Conservation (phyloP, 64 coral and sea anemone genomes). For the Actinia tenebrosa region DNA sequence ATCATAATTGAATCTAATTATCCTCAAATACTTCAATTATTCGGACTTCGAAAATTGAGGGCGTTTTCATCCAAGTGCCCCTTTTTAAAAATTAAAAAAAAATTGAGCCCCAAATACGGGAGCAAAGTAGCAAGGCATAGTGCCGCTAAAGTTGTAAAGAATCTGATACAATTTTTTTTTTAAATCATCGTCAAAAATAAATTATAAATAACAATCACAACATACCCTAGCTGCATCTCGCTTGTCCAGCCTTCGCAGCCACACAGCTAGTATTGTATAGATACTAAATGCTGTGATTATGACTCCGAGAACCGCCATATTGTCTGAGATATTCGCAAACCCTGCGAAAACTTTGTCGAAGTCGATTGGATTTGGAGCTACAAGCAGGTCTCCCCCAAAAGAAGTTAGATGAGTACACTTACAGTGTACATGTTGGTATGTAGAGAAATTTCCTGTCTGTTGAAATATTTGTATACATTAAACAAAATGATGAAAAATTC, state of each 20-base stretch:
- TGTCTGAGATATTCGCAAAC: neutral
- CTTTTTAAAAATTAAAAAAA: too few species aligned
- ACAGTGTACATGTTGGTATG: neutral
- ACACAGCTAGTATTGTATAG: neutral
- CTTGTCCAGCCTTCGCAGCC: neutral
- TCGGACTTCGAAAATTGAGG: too few species aligned
- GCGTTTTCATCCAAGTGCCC: too few species aligned
- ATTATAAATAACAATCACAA: too few species aligned
- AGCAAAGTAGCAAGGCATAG: too few species aligned
- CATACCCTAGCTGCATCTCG: slow-evolving; percentile 3
- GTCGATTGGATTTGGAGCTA: slow-evolving; percentile 25
- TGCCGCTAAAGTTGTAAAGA: too few species aligned
- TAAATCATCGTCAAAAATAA: neutral
- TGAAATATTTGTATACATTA: neutral
- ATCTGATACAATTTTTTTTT: too few species aligned
- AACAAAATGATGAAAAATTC: too few species aligned
- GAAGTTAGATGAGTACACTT: slow-evolving; percentile 20
- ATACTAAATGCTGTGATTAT: neutral
- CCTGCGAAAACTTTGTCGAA: slow-evolving; percentile 6
- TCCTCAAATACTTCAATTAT: too few species aligned
- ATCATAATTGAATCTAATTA: too few species aligned
- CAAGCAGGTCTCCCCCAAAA: slow-evolving; percentile 12
- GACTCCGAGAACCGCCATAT: neutral
- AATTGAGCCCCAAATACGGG: too few species aligned
- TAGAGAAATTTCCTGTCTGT: neutral